A percentile compares a stretch with the other conserved stretches of the same genome.
Evolutionary conservation across 92 coral and sea anemone genomes (phyloP).

Genomic region (Parazoanthus atlanticus): DNA sequence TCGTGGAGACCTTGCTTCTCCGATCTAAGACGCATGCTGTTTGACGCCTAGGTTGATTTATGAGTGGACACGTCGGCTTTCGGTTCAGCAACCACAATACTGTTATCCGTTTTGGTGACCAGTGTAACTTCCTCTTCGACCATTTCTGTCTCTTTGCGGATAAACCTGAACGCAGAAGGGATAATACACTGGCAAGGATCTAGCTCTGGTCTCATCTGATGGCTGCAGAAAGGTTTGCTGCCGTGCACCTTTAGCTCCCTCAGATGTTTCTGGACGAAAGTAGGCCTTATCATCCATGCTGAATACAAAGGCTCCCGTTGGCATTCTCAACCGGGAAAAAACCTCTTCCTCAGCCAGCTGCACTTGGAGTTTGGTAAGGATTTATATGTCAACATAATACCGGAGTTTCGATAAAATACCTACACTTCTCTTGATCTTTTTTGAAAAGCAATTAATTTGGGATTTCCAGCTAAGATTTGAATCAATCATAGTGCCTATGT

Average conservation of each 20-base stretch:
- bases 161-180: not conserved
- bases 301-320: conserved; percentile 20
- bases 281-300: conserved; percentile 59
- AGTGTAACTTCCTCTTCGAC: conserved; percentile 45
- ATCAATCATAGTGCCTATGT: too few relatives aligned
- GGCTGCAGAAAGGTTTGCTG: conserved; percentile 23
- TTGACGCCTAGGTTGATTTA: conserved; percentile 53
- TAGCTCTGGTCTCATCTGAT: conserved; percentile 45
- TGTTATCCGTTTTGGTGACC: conserved; percentile 46
- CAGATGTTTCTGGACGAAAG: conserved; percentile 56
- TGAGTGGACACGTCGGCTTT: conserved; percentile 49
- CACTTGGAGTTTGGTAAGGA: too few relatives aligned
- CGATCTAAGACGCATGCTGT: not conserved
- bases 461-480: too few relatives aligned
- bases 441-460: too few relatives aligned
- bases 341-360: conserved; percentile 53
- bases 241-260: conserved; percentile 10
- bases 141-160: not conserved
- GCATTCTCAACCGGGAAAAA: conserved; percentile 41
- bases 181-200: conserved; percentile 49
- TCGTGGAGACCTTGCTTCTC: not conserved
- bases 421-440: too few relatives aligned
- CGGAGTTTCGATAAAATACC: too few relatives aligned
- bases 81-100: conserved; percentile 46
- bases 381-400: too few relatives aligned